phyloP scores from a whole-genome alignment of 2,888 invertebrate species.

The Frankliniella fusca region DNA sequence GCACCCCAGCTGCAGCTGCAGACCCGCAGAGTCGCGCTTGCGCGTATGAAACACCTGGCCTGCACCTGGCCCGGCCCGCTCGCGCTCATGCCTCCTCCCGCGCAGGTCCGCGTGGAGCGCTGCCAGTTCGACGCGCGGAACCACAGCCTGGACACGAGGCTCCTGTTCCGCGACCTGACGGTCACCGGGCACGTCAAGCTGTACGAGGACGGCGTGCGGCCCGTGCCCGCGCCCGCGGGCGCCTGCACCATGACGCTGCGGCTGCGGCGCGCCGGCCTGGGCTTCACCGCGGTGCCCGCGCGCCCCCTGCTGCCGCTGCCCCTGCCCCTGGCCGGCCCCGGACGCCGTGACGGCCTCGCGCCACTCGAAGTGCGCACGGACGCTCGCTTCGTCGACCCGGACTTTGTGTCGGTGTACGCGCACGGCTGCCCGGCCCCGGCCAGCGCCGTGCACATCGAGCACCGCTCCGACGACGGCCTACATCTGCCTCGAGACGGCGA shows the following conservation, averaged over 20 bases:
- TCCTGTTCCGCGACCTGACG: constrained; percentile 73
- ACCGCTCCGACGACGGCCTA: constrained; percentile 31
- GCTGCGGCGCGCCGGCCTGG: constrained; percentile 69
- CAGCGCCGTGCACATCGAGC: constrained; percentile 29
- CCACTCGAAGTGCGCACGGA: constrained; percentile 34
- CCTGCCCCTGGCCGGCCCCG: constrained; percentile 75
- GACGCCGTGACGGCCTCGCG: constrained; percentile 31
- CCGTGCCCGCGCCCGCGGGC: constrained; percentile 53
- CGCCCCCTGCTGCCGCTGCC: constrained; percentile 66
- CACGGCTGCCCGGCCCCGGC: constrained; percentile 65
- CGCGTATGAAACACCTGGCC: no score
- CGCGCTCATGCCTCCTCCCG: no score
- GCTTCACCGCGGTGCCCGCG: constrained; percentile 53
- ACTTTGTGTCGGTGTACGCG: constrained; percentile 79
- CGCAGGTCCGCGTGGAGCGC: constrained; percentile 57
- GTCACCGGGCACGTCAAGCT: constrained; percentile 62
- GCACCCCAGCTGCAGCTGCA: no score
- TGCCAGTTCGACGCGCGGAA: constrained; percentile 72
- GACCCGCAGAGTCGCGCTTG: neutral
- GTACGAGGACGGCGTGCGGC: constrained; percentile 39
- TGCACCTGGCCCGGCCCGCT: no score
- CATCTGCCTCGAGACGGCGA: constrained; percentile 31
- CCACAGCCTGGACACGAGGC: constrained; percentile 68
- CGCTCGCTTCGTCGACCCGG: constrained; percentile 75
- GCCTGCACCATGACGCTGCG: constrained; percentile 75